Evolutionary conservation across 2,113 vertebrate genomes (phyloP), one percentile per base, ranked within the genome.

Genomic region (Apteryx mantelli): DNA sequence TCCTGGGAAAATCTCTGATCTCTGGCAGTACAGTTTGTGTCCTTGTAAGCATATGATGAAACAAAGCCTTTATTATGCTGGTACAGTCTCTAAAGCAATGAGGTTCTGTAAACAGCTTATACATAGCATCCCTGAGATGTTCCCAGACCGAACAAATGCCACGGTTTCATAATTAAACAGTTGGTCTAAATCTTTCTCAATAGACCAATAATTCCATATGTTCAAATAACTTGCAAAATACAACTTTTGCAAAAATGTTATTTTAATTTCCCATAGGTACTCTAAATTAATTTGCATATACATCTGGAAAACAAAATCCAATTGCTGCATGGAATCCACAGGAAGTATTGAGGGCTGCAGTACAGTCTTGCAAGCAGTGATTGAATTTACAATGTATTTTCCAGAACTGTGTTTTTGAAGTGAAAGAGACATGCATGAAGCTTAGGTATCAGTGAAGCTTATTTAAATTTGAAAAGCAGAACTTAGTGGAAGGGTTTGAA

Each of bases 251-350:
- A 90, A 92, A 86, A 84, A 52, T 66, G 40, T 7, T 70, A 4
- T 7, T 86, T 69, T 80, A 46, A 89, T 95, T 92, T 95, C 86
- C 69, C 76, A 75, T 7, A 78, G 34, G 36, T 81, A 74, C 34
- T 86, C 73, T 48, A 87, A 94, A 82, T 82, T 82, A 93, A 90
- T 96, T 91, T 96, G 40, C 38, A 20, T 60, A 63, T 44, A 66
- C 24, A 53, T 80, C 75, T 83, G 63, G 60, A 80, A 95, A 93
- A 69, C 48, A 89, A 94, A 95, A 82, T 79, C 78, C 48, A 94
- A n/a, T 77, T 82, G 28, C 65, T 91, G 38, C 48, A 32, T 53
- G 87, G 60, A 84, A 89, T 36, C 78, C 61, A 79, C 38, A 79
- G 78, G 74, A 96, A 92, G 24, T 24, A 85, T 15, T 48, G 26